Evolutionary conservation across 1,140 invertebrate species (phyloP).

Genomic region (Drosophila prosaltans): DNA sequence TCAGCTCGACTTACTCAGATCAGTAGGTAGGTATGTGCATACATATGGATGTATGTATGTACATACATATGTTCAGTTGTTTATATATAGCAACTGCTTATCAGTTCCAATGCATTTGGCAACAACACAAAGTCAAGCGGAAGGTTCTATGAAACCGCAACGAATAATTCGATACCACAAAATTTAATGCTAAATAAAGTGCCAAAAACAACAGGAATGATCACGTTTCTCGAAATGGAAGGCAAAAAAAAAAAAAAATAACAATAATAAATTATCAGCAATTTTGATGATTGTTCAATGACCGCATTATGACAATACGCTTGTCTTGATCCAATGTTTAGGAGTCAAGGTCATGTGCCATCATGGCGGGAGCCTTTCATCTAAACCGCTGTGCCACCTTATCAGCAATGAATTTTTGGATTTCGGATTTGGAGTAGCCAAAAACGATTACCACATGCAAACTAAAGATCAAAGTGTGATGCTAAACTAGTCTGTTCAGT

Average conservation of each 20-base stretch:
- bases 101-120: conserved; percentile 36
- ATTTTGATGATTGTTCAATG: conserved; percentile 42
- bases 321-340: background rate
- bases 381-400: conserved; percentile 14
- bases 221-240: conserved; percentile 30
- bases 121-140: conserved; percentile 17
- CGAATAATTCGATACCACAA: conserved; percentile 27
- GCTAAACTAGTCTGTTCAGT: no score
- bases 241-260: background rate
- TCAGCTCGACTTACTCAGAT: conserved; percentile 30
- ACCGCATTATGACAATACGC: conserved; percentile 26
- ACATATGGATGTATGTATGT: conserved; percentile 17
- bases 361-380: conserved; percentile 9
- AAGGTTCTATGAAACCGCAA: conserved; percentile 38
- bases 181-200: conserved; percentile 7
- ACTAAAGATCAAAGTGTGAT: no score
- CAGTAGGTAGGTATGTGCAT: conserved; percentile 9
- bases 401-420: conserved; percentile 14
- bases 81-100: conserved; percentile 25
- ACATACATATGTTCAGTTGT: conserved; percentile 26
- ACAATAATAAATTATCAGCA: background rate
- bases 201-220: conserved; percentile 31
- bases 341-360: conserved; percentile 3
- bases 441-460: no score
- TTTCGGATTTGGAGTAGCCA: no score